phyloP scores from a whole-genome alignment of 2,888 invertebrate genomes.

The Epiperipatus broadwayi region DNA sequence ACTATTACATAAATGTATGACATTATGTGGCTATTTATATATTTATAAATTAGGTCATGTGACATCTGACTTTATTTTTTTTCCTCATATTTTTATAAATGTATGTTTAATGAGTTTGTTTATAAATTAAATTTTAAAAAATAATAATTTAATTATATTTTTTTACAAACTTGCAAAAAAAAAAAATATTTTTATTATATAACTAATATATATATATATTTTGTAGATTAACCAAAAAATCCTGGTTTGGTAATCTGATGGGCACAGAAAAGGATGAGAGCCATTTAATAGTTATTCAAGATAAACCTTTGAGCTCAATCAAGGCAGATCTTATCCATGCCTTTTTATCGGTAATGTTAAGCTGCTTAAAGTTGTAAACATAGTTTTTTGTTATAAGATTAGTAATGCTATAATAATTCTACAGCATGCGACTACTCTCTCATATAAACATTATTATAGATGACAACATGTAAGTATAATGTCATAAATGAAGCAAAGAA shows the following conservation, averaged over 20 bases:
- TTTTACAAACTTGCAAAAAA: conserved; percentile 14
- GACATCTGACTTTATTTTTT: too few relatives aligned
- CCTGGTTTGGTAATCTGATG: conserved; percentile 95
- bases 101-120: neutral
- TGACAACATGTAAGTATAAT: too few relatives aligned
- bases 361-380: conserved; percentile 26
- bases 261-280: conserved; percentile 94
- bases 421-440: too few relatives aligned
- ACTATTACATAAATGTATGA: too few relatives aligned
- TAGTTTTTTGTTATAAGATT: neutral
- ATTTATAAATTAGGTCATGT: too few relatives aligned
- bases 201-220: neutral
- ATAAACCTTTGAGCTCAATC: conserved; percentile 83
- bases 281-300: conserved; percentile 85
- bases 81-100: too few relatives aligned
- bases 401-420: too few relatives aligned
- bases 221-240: conserved; percentile 61
- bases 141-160: conserved; percentile 11
- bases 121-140: conserved; percentile 13
- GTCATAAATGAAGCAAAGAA: too few relatives aligned
- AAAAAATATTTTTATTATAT: neutral
- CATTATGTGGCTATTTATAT: too few relatives aligned
- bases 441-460: too few relatives aligned
- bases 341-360: conserved; percentile 89
- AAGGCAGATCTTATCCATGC: conserved; percentile 97